These are phyloP conservation scores for Sarcophaga bullata DNA, from an alignment of 1,140 invertebrate genomes.

Conservation along the genomic window DNA sequence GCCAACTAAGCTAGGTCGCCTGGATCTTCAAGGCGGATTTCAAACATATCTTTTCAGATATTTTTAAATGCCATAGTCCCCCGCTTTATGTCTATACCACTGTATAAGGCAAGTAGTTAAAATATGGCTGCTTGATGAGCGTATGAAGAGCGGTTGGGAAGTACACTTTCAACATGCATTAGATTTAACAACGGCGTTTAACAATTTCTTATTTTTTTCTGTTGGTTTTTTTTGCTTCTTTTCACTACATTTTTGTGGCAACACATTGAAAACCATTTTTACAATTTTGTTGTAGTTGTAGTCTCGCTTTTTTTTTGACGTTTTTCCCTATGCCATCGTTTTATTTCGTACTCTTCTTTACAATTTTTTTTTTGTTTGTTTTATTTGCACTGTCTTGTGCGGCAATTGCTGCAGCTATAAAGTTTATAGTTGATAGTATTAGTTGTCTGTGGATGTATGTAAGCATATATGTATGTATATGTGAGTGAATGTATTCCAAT, in stretches of 20 bases:
- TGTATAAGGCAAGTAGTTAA: too few relatives aligned
- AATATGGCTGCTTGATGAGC: not conserved
- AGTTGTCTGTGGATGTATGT: too few relatives aligned
- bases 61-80: too few relatives aligned
- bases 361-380: not conserved
- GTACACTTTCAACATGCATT: slow-evolving; percentile 13
- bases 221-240: not conserved
- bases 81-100: too few relatives aligned
- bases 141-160: not conserved
- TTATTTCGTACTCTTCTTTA: not conserved
- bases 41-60: too few relatives aligned
- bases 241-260: not conserved
- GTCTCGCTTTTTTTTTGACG: not conserved
- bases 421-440: too few relatives aligned
- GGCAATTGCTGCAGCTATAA: too few relatives aligned
- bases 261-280: slow-evolving; percentile 7
- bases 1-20: too few relatives aligned
- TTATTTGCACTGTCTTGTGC: too few relatives aligned
- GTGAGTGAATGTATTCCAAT: too few relatives aligned
- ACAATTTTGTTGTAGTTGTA: slow-evolving; percentile 10
- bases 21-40: too few relatives aligned
- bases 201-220: not conserved
- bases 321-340: not conserved
- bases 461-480: too few relatives aligned
- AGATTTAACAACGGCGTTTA: slow-evolving; percentile 18